A percentile compares a stretch with the other conserved stretches of the same genome.
Conservation (phyloP, 2,113 vertebrate species). For the Balaeniceps rex region DNA sequence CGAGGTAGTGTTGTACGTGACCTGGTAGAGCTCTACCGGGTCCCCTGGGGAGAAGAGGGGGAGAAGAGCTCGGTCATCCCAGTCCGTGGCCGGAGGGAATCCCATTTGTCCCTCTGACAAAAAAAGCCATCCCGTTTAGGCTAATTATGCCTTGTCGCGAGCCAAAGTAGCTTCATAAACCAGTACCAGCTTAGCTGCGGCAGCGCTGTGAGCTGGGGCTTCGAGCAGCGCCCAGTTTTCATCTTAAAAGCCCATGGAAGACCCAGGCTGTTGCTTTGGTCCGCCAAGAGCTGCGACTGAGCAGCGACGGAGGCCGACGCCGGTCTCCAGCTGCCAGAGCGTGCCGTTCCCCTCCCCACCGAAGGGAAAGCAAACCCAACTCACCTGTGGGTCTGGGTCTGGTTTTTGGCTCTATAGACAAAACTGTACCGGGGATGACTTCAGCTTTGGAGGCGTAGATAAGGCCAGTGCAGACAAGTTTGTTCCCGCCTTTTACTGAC, state of each 20-base stretch:
- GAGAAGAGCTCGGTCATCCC: neutral
- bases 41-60: neutral
- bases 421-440: slow-evolving; percentile 80
- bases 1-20: slow-evolving; percentile 71
- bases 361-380: neutral
- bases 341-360: neutral
- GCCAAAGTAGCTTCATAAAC: neutral
- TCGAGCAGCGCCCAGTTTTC: neutral
- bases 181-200: neutral
- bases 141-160: fast-evolving
- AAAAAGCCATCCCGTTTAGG: fast-evolving
- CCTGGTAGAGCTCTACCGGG: neutral
- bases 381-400: slow-evolving; percentile 77
- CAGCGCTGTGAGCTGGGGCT: neutral
- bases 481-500: slow-evolving; percentile 93
- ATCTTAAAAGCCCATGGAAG: neutral
- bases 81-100: fast-evolving
- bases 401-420: slow-evolving; percentile 78
- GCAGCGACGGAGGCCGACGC: fast-evolving
- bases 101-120: fast-evolving
- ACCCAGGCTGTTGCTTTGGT: neutral
- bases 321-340: neutral
- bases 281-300: neutral
- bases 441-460: slow-evolving; percentile 85
- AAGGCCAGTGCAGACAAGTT: slow-evolving; percentile 84